These are phyloP conservation scores for Passer montanus DNA, from an alignment of 2,113 vertebrate genomes.

Conservation along the genomic window DNA sequence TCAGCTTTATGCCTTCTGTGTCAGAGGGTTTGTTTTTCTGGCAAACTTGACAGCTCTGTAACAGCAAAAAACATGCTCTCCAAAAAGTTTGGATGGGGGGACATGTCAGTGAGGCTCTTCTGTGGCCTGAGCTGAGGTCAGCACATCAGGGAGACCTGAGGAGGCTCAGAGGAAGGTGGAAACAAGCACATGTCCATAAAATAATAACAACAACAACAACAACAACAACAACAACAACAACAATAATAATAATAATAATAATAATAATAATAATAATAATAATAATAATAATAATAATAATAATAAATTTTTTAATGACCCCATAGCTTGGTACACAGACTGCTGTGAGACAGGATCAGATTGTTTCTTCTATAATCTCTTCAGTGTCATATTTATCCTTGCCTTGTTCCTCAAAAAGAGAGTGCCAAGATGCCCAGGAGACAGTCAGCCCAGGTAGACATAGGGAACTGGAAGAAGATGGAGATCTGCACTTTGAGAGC, in stretches of 20 bases:
- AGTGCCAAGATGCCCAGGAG: background rate
- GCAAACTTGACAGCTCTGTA: background rate
- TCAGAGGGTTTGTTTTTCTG: conserved; percentile 24
- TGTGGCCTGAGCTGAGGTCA: background rate
- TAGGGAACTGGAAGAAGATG: background rate
- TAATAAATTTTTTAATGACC: too few species aligned
- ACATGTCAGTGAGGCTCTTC: background rate
- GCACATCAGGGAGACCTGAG: background rate
- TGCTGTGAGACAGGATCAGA: background rate
- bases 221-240: too few species aligned
- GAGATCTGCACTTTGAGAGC: background rate
- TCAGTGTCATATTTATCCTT: background rate
- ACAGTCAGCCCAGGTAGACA: background rate
- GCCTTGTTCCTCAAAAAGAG: background rate
- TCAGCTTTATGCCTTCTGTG: background rate
- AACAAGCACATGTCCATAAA: background rate
- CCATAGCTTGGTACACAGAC: background rate
- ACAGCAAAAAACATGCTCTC: background rate
- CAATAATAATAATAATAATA: too few species aligned
- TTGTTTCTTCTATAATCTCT: background rate
- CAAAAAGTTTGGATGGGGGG: background rate
- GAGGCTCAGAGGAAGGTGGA: background rate
- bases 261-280: too few species aligned
- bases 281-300: too few species aligned
- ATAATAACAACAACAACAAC: background rate